Conservation (phyloP, 1,140 invertebrate species). For the Chironomus striatipennis region DNA sequence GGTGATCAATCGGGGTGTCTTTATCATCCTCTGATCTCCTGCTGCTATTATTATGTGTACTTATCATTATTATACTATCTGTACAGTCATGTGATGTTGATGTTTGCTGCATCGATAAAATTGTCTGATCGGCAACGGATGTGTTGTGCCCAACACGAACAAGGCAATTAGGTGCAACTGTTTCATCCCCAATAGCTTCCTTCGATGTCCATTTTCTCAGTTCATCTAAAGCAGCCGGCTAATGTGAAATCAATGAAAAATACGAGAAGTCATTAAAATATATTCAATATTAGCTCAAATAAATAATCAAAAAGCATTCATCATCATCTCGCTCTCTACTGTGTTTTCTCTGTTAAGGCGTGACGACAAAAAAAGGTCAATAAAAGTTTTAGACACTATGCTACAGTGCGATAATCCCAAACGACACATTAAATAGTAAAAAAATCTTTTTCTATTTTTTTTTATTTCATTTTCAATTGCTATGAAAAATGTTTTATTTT, state of each 20-base stretch:
- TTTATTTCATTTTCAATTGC: no score
- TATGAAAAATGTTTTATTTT: no score
- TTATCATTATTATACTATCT: background rate
- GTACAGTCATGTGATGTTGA: background rate
- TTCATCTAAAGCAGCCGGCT: constrained; percentile 72
- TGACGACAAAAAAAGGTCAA: background rate
- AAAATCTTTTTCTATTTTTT: background rate
- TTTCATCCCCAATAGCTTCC: constrained; percentile 73
- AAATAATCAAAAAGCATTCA: background rate
- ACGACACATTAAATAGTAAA: background rate
- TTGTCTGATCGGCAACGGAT: background rate
- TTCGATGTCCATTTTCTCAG: constrained; percentile 74
- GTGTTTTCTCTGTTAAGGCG: background rate
- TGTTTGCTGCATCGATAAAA: background rate
- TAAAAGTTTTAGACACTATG: background rate
- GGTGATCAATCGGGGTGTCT: constrained; percentile 67
- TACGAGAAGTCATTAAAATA: background rate
- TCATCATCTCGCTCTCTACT: background rate
- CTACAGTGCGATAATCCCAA: background rate
- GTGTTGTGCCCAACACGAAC: constrained; percentile 38
- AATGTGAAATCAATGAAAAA: constrained; percentile 26
- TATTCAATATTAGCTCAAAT: constrained; percentile 14
- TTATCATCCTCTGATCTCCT: constrained; percentile 45
- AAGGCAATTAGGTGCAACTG: constrained; percentile 64
- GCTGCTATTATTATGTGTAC: background rate